Evolutionary conservation across 2,888 invertebrate genomes (phyloP).

Genomic region (Bellardia bayeri): DNA sequence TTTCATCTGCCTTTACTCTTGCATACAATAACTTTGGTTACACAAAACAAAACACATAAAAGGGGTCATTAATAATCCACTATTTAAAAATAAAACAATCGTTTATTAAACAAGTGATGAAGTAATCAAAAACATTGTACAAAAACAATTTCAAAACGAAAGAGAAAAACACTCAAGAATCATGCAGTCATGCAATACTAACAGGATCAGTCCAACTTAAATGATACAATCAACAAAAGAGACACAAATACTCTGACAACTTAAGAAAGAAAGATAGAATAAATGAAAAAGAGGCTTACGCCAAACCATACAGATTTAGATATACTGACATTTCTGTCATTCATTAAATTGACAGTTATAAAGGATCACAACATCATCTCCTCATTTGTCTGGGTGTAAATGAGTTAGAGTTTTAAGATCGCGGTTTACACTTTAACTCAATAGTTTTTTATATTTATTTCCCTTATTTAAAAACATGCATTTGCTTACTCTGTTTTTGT

Average conservation of each 20-base stretch:
- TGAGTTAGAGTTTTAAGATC: constrained; percentile 41
- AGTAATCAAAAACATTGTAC: constrained; percentile 57
- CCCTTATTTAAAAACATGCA: constrained; percentile 12
- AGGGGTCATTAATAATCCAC: constrained; percentile 72
- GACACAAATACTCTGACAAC: not conserved
- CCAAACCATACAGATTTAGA: not conserved
- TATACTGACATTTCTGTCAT: constrained; percentile 33
- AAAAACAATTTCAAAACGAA: constrained; percentile 28
- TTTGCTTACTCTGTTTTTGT: constrained; percentile 26
- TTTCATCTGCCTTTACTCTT: not conserved
- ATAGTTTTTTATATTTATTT: not conserved
- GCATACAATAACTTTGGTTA: not conserved
- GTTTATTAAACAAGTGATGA: constrained; percentile 72
- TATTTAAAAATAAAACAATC: constrained; percentile 67
- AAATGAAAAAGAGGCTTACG: constrained; percentile 44
- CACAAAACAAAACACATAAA: constrained; percentile 42
- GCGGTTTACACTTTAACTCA: constrained; percentile 10
- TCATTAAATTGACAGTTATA: constrained; percentile 55
- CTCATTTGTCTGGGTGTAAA: constrained; percentile 13
- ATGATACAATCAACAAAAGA: constrained; percentile 46
- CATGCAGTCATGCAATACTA: constrained; percentile 62
- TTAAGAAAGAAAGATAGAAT: not conserved
- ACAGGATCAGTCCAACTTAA: constrained; percentile 58
- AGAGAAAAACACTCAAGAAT: constrained; percentile 6
- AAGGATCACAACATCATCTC: constrained; percentile 55